Conservation (phyloP, 1,140 invertebrate genomes). For the Lethocerus indicus region DNA sequence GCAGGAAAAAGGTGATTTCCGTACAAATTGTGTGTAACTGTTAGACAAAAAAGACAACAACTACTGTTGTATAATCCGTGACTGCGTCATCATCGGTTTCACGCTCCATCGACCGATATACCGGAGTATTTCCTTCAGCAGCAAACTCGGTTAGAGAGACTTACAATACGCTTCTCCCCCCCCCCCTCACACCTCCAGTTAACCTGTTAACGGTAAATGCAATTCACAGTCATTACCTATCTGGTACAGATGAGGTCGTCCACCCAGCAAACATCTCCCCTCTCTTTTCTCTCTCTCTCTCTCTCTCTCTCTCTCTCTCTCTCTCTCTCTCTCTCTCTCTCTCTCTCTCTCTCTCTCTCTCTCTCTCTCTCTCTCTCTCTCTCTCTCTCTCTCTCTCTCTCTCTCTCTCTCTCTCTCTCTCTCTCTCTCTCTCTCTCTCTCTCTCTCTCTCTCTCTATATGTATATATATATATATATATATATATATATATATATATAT, state of each 20-base stretch:
- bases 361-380: constrained; percentile 1
- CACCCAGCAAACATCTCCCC: not conserved
- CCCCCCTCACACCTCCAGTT: not conserved
- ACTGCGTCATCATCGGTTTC: too few relatives aligned
- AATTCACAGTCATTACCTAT: not conserved
- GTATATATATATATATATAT: too few relatives aligned
- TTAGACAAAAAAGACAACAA: too few relatives aligned
- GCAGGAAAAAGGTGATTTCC: too few relatives aligned
- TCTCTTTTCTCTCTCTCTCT: constrained; percentile 5
- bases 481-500: not conserved
- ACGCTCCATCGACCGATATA: too few relatives aligned
- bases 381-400: constrained; percentile 7
- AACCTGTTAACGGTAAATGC: not conserved
- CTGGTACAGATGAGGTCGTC: too few relatives aligned
- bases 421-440: not conserved
- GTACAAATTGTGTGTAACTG: too few relatives aligned
- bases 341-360: constrained; percentile 6
- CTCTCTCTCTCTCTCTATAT: not conserved
- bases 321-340: constrained; percentile 7
- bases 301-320: constrained; percentile 4
- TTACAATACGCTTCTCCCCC: not conserved
- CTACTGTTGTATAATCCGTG: too few relatives aligned
- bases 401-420: constrained; percentile 5
- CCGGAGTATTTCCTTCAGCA: too few relatives aligned
- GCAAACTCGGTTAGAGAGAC: not conserved